Evolutionary conservation across 1,140 invertebrate species (phyloP).

Genomic region (Panagrolaimus sp.): DNA sequence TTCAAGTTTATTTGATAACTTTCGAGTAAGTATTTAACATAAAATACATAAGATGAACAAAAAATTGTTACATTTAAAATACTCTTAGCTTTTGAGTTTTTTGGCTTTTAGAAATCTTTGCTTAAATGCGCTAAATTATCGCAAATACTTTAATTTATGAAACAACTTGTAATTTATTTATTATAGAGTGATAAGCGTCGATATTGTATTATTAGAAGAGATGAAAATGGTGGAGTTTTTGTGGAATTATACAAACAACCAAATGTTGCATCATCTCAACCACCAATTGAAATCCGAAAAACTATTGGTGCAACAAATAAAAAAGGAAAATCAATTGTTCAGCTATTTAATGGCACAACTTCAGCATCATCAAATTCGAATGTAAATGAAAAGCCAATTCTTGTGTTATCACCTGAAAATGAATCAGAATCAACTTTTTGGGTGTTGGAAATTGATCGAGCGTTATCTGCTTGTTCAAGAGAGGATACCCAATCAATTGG

Average conservation of each 20-base stretch:
- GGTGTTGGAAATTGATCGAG: background rate
- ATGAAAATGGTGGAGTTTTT: constrained; percentile 20
- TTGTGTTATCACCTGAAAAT: constrained; percentile 28
- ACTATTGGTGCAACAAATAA: constrained; percentile 40
- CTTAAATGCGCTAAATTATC: too few relatives aligned
- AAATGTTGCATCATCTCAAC: constrained; percentile 21
- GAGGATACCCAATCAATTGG: background rate
- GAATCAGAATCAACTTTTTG: background rate
- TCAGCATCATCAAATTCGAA: too few relatives aligned
- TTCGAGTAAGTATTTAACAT: constrained; percentile 5
- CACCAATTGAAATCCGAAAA: constrained; percentile 35
- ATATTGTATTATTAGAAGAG: constrained; percentile 34
- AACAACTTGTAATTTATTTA: background rate
- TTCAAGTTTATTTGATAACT: background rate
- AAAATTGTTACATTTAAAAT: too few relatives aligned
- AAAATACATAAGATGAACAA: too few relatives aligned
- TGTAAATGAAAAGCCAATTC: constrained; percentile 25
- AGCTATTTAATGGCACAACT: constrained; percentile 32
- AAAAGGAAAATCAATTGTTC: constrained; percentile 38
- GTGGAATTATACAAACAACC: constrained; percentile 37
- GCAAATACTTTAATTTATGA: too few relatives aligned
- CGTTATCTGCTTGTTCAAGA: background rate
- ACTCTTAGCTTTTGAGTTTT: too few relatives aligned
- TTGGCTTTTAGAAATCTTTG: too few relatives aligned
- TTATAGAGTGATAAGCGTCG: constrained; percentile 22